phyloP scores from a whole-genome alignment of 2,797 vertebrate genomes.

The Brotula barbata region DNA sequence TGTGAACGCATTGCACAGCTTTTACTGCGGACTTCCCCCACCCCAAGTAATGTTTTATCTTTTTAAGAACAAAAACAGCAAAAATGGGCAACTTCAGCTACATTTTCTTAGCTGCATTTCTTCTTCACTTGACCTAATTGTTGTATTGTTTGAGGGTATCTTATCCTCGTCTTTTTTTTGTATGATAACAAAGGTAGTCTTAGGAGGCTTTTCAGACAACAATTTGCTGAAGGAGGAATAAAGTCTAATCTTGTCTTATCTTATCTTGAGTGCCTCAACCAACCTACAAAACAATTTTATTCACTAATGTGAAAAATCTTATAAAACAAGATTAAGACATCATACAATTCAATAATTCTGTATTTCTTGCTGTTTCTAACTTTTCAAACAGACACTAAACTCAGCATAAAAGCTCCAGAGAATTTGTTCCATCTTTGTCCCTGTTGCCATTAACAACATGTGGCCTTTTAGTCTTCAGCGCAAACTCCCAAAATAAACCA shows the following conservation, averaged over 20 bases:
- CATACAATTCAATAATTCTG: not conserved
- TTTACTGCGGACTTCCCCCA: not conserved
- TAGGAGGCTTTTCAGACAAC: too few relatives aligned
- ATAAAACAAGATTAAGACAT: not conserved
- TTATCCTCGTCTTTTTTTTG: too few relatives aligned
- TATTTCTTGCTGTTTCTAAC: slow-evolving; percentile 16
- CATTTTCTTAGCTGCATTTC: too few relatives aligned
- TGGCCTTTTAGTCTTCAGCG: slow-evolving; percentile 20
- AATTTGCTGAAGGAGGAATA: too few relatives aligned
- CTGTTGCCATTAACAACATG: slow-evolving; percentile 14
- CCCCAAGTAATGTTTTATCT: not conserved
- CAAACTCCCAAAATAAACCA: slow-evolving; percentile 49
- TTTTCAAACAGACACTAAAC: slow-evolving; percentile 3
- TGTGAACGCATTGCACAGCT: not conserved
- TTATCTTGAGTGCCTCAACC: too few relatives aligned
- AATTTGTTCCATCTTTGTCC: slow-evolving; percentile 18
- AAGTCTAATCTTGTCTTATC: too few relatives aligned
- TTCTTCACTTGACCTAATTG: too few relatives aligned
- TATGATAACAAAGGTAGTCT: too few relatives aligned
- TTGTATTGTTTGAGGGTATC: too few relatives aligned
- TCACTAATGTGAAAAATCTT: not conserved
- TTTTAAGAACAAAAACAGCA: not conserved
- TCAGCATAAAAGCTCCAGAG: slow-evolving; percentile 28
- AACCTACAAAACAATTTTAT: too few relatives aligned
- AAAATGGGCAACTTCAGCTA: not conserved